Conservation (phyloP, 2,113 vertebrate genomes). For the Capricornis sumatraensis region DNA sequence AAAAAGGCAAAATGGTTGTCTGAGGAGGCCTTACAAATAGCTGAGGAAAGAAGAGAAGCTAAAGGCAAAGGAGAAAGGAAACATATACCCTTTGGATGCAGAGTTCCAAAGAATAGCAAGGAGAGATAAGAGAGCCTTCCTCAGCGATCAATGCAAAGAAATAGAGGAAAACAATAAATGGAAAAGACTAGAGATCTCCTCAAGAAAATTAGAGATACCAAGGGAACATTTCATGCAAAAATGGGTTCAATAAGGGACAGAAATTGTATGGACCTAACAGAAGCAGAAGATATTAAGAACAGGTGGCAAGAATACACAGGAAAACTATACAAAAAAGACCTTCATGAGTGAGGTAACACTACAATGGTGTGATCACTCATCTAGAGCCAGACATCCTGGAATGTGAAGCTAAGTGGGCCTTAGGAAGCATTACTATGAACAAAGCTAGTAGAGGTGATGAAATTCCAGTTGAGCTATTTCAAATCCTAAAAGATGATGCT, state of each 20-base stretch:
- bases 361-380: background rate
- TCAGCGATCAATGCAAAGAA: background rate
- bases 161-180: background rate
- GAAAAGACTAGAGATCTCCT: background rate
- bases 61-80: background rate
- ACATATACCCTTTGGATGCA: background rate
- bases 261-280: background rate
- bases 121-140: background rate
- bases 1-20: background rate
- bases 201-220: background rate
- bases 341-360: background rate
- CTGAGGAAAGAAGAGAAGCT: background rate
- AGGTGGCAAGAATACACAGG: background rate
- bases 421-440: background rate
- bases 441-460: background rate
- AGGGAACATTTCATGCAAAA: background rate
- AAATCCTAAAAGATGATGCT: background rate
- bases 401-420: background rate
- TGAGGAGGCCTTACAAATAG: background rate
- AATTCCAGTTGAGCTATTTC: background rate
- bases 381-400: background rate
- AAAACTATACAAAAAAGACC: background rate
- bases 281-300: background rate
- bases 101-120: background rate
- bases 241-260: background rate